These are phyloP conservation scores for Hydropsyche tenuis DNA, from an alignment of 1,140 invertebrate species.

Conservation along the genomic window DNA sequence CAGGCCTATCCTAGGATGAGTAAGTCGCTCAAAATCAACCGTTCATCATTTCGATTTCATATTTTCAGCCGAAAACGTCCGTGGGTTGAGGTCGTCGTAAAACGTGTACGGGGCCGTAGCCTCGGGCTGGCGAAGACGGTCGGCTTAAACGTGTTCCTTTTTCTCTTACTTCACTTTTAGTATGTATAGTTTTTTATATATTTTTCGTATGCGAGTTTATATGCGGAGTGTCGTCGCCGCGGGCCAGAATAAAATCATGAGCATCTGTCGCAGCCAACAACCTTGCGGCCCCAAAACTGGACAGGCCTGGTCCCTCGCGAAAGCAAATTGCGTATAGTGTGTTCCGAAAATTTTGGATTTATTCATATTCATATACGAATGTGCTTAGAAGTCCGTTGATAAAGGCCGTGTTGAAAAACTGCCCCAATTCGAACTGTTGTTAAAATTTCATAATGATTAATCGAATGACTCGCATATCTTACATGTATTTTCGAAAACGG, in stretches of 20 bases:
- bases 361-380: neutral
- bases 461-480: neutral
- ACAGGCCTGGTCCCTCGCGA: conserved; percentile 12
- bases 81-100: neutral
- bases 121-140: neutral
- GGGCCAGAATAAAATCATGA: conserved; percentile 26
- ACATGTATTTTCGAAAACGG: neutral
- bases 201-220: neutral
- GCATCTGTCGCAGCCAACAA: conserved; percentile 14
- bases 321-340: neutral
- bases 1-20: too few species aligned
- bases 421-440: neutral
- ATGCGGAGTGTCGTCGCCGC: neutral
- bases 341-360: neutral
- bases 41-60: too few species aligned
- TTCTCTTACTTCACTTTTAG: neutral
- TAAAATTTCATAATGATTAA: neutral
- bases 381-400: too few species aligned
- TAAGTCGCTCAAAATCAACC: too few species aligned
- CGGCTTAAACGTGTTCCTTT: neutral
- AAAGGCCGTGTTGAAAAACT: too few species aligned
- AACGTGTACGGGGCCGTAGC: neutral
- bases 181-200: neutral
- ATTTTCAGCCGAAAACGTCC: too few species aligned
- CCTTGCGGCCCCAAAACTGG: conserved; percentile 3